Conservation (phyloP, 92 coral and sea anemone genomes). For the Epizoanthus scotinus region DNA sequence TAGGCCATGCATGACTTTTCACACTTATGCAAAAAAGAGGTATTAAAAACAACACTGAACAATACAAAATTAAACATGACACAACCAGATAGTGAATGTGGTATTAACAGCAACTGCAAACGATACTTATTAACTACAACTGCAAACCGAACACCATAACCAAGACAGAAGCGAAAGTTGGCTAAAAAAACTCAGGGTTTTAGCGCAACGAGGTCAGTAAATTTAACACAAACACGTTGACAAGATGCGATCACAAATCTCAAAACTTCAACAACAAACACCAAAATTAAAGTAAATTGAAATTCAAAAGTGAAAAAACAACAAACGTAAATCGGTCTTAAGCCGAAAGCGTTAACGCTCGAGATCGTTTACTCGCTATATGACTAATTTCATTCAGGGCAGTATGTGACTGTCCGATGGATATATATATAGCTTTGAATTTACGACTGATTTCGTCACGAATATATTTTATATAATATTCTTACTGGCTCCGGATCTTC, state of each 20-base stretch:
- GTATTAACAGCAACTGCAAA: background rate
- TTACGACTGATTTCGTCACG: background rate
- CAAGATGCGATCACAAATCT: background rate
- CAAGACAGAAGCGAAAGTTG: background rate
- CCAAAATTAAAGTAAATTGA: background rate
- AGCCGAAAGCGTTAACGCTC: background rate
- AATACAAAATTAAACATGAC: conserved; percentile 2
- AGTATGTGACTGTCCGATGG: background rate
- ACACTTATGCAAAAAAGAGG: conserved; percentile 24
- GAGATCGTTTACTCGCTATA: background rate
- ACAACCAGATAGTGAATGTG: background rate
- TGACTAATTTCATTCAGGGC: background rate
- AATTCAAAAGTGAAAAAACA: background rate
- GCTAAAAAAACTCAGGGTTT: background rate
- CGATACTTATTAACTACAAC: background rate
- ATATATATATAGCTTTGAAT: background rate
- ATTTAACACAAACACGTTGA: background rate
- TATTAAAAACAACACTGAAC: background rate
- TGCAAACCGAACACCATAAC: background rate
- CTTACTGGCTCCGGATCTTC: background rate
- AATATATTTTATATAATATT: background rate
- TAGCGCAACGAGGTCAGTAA: background rate
- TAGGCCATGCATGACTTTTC: conserved; percentile 11
- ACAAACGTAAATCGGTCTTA: no score
- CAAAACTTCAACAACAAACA: conserved; percentile 2